Conservation (phyloP, 2,113 vertebrate genomes). For the Chloropsis cyanopogon region DNA sequence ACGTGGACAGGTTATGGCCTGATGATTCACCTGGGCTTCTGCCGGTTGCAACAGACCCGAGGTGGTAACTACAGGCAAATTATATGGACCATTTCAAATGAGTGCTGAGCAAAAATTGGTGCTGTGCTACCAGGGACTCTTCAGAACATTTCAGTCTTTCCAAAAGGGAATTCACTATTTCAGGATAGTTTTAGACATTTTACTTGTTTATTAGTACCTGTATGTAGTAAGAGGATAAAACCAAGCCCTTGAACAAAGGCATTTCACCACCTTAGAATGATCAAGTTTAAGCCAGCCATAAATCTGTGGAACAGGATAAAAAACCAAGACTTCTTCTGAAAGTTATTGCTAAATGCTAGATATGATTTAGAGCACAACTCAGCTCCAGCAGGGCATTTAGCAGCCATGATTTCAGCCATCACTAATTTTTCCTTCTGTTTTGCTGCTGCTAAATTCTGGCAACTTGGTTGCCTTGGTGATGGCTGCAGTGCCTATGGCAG, state of each 20-base stretch:
- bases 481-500: background rate
- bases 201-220: background rate
- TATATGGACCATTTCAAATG: background rate
- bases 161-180: background rate
- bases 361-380: background rate
- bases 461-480: slow-evolving; percentile 46
- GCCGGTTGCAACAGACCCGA: background rate
- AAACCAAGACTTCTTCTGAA: background rate
- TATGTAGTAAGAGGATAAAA: background rate
- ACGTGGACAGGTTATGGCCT: background rate
- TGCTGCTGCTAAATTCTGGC: background rate
- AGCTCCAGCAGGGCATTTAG: background rate
- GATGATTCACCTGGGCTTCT: background rate
- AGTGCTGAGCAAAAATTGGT: background rate
- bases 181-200: background rate
- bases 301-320: background rate
- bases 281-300: background rate
- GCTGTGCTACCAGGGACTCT: background rate
- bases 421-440: background rate
- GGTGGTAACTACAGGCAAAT: background rate
- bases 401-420: background rate
- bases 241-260: background rate
- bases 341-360: background rate
- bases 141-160: background rate
- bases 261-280: background rate